A percentile compares a stretch with the other conserved stretches of the same genome.
Evolutionary conservation across 2,797 vertebrate genomes (phyloP).

Genomic region (Halcyon smyrnensis): DNA sequence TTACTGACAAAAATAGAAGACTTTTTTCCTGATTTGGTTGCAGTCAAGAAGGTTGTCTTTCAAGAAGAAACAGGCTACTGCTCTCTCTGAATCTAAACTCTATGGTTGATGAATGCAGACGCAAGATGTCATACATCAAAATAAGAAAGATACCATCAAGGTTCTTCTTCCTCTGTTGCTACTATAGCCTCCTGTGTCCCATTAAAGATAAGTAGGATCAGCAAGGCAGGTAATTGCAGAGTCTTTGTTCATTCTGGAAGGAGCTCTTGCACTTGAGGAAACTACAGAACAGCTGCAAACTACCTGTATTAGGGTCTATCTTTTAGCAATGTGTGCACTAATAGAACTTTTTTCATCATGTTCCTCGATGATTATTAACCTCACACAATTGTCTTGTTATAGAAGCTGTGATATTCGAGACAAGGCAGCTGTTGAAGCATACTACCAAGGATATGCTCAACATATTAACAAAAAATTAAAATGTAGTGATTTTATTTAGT

Average conservation of each 20-base stretch:
- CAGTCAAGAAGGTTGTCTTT: not conserved
- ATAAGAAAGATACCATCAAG: not conserved
- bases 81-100: not conserved
- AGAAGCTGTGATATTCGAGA: not conserved
- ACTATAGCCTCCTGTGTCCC: not conserved
- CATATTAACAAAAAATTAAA: not conserved
- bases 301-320: not conserved
- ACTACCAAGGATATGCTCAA: not conserved
- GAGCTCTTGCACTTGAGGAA: not conserved
- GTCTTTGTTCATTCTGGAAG: not conserved
- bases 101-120: not conserved
- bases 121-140: not conserved
- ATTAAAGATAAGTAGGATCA: not conserved
- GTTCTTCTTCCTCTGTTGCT: not conserved
- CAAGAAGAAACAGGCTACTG: not conserved
- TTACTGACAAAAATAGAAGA: not conserved
- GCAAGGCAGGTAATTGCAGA: fast-evolving
- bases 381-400: not conserved
- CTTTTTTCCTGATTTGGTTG: not conserved
- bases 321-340: not conserved
- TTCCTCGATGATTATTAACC: not conserved
- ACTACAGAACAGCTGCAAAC: not conserved
- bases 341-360: not conserved
- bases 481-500: not conserved
- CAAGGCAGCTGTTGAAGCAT: not conserved